Conservation (phyloP, 2,113 vertebrate species). For the Dromiciops gliroides region DNA sequence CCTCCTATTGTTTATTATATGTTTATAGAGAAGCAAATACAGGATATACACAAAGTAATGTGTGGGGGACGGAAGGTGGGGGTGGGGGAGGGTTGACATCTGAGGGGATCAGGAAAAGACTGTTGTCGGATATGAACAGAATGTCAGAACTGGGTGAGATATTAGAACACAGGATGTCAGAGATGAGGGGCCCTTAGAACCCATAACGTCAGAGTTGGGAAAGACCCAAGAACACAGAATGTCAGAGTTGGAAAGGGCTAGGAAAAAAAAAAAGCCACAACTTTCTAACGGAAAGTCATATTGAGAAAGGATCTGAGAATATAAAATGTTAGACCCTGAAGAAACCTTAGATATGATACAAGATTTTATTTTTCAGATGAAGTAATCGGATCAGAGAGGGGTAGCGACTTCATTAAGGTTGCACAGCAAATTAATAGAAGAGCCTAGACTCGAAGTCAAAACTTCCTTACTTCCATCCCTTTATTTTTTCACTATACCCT, state of each 20-base stretch:
- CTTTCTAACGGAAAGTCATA: not conserved
- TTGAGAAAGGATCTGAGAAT: not conserved
- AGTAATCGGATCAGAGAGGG: not conserved
- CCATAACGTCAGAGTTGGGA: not conserved
- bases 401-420: not conserved
- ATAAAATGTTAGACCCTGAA: not conserved
- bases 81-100: not conserved
- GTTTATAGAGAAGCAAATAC: not conserved
- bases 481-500: not conserved
- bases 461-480: rapidly evolving
- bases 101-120: not conserved
- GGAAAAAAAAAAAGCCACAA: no score
- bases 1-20: not conserved
- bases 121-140: not conserved
- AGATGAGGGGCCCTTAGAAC: not conserved
- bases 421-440: not conserved
- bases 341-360: not conserved
- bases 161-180: no score
- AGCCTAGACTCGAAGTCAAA: not conserved
- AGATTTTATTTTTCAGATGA: not conserved
- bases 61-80: not conserved
- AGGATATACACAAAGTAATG: not conserved
- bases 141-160: not conserved
- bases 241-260: no score
- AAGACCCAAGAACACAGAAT: not conserved